These are phyloP conservation scores for Callopanchax toddi DNA, from an alignment of 2,113 vertebrate genomes.

Conservation along the genomic window DNA sequence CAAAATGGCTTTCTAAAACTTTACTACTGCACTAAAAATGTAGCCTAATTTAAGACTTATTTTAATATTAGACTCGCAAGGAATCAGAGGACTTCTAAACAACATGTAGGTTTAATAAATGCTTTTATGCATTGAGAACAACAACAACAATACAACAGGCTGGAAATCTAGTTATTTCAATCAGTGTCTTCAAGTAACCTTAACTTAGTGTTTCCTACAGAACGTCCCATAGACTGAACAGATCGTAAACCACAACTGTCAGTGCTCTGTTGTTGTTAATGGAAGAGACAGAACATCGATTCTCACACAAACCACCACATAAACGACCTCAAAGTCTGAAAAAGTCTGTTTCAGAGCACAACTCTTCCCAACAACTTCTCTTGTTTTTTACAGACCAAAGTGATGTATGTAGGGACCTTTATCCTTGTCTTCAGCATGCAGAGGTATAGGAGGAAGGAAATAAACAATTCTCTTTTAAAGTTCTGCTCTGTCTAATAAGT, in stretches of 20 bases:
- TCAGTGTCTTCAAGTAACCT: constrained; percentile 21
- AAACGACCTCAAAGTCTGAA: constrained; percentile 14
- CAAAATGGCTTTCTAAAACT: too few species aligned
- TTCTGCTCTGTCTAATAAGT: constrained; percentile 22
- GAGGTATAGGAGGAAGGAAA: constrained; percentile 33
- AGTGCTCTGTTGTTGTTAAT: too few species aligned
- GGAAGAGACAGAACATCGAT: neutral
- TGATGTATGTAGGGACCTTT: constrained; percentile 39
- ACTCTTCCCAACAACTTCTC: constrained; percentile 34
- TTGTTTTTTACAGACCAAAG: constrained; percentile 11
- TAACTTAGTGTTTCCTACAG: neutral
- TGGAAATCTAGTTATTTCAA: constrained; percentile 10
- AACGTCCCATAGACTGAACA: neutral
- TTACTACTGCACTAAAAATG: constrained; percentile 22
- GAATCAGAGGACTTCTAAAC: constrained; percentile 9
- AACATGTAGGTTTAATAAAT: constrained; percentile 34
- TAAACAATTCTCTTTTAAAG: constrained; percentile 40
- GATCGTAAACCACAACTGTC: neutral
- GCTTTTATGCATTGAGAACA: constrained; percentile 14
- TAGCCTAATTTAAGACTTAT: constrained; percentile 38
- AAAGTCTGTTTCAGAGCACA: too few species aligned
- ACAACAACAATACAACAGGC: constrained; percentile 23
- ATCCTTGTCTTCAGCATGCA: constrained; percentile 47
- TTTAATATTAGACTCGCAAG: too few species aligned
- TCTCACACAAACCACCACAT: constrained; percentile 2